Base-by-base conservation (phyloP, 2,797 vertebrate genomes). In the Micromesistius poutassou region DNA sequence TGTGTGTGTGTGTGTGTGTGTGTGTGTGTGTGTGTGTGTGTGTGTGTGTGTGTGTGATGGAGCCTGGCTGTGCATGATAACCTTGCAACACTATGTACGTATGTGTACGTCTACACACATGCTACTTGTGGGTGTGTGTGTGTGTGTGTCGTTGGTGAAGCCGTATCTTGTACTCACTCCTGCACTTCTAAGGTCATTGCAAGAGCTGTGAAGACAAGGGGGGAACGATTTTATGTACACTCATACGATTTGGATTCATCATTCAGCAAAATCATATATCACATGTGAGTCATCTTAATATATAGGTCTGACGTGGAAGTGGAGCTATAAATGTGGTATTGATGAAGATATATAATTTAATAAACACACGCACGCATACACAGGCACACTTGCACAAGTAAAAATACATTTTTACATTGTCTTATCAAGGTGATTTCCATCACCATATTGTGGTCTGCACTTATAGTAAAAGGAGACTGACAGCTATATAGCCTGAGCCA, bases 391-490 rank as follows among this genome's bases (percentile, higher is more conserved):
- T 9, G 28, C 62, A 68, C 62, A 68, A 1, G 28, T 10, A 28
- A 68, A 12, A 68, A 28, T 4, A 28, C n/a, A 28, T 68, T n/a
- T 68, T n/a, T 68, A n/a, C 22, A 9, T 62, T 62, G 16, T 68
- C n/a, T 68, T 25, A 62, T 25, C 55, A 22, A 62, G 22, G 5
- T 62, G 55, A 62, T 62, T 62, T 22, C 55, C 25, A 28, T 68
- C 62, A 68, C 25, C 62, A 68, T 68, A 68, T 68, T 68, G 25
- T 8, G n/a, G 55, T 68, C n/a, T 25, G 62, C 62, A 68, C 62
- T 68, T 68, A 68, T 28, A 68, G n/a, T 68, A 68, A 68, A 68
- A 28, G 12, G n/a, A 68, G 62, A 25, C 55, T 62, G 55, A 68
- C 62, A 68, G 62, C 62, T 68, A 8, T 68, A 68, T 68, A 68